Evolutionary conservation across 2,797 vertebrate genomes (phyloP), one percentile per base, ranked within the genome.

Genomic region (Scyliorhinus canicula): DNA sequence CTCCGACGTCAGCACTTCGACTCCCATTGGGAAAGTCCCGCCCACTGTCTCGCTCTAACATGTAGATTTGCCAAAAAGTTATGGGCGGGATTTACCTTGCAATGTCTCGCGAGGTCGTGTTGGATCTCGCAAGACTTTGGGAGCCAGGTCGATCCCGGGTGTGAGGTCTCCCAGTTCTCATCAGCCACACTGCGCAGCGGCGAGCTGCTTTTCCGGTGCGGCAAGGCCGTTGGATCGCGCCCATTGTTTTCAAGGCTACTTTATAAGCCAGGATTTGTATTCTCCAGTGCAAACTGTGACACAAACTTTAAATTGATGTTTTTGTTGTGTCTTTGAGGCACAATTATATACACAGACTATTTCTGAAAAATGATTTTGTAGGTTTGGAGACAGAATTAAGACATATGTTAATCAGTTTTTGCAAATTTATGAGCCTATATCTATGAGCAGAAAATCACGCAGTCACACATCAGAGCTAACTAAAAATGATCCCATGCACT

Each of bases 331-430:
- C 93, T 93, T 65, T 26, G 63, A 94, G 74, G 93, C 67, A 52
- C 63, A 94, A 74, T 94, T 74, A 94, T 94, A 52, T 16, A 94
- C 50, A n/a, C 93, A 71, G 67, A 52, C 47, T n/a, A 28, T n/a
- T 74, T 55, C 31, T 74, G 67, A 31, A 9, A 35, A 94, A 69
- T 47, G 67, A 94, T n/a, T 74, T 74, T 52, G 63, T 31, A 74
- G 67, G 12, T 47, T 94, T 35, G 67, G 65, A 12, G 50, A 67
- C 28, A 52, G 67, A 50, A 74, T 94, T 47, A 47, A 35, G 67
- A 74, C 35, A 9, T 55, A 44, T 74, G 4, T 74, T 74, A 94
- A 74, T 55, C 67, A 74, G 28, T 35, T 74, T 35, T 65, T 57
- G 52, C 52, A 47, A 60, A 91, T 44, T 21, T 26, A 8, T n/a